These are phyloP conservation scores for Zaprionus obscuricornis DNA, from an alignment of 2,888 invertebrate genomes.

Conservation along the genomic window DNA sequence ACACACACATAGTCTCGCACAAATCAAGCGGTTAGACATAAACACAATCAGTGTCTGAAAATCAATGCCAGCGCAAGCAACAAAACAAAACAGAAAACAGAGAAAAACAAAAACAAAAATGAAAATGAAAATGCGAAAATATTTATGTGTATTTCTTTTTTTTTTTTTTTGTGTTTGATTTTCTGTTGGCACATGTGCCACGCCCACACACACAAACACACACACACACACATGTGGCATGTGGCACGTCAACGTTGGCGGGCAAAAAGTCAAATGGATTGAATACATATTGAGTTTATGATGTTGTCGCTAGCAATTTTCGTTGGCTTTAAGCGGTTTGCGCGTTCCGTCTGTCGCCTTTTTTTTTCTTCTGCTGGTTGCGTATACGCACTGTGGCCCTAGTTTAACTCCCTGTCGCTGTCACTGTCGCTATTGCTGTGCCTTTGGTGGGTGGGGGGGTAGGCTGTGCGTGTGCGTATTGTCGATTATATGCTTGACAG, in stretches of 20 bases:
- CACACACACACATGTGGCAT: conserved; percentile 45
- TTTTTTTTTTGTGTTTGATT: conserved; percentile 10
- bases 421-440: conserved; percentile 17
- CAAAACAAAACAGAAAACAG: background rate
- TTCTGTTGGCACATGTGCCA: conserved; percentile 26
- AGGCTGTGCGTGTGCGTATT: conserved; percentile 40
- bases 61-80: conserved; percentile 43
- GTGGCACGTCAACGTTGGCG: conserved; percentile 42
- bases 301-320: conserved; percentile 75
- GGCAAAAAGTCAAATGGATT: conserved; percentile 76
- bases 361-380: conserved; percentile 53
- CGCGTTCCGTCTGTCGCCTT: conserved; percentile 50
- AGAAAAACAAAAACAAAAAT: background rate
- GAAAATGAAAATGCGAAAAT: background rate
- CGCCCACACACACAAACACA: no score
- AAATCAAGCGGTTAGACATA: conserved; percentile 60
- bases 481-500: conserved; percentile 72
- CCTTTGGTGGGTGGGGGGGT: conserved; percentile 13
- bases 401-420: conserved; percentile 1
- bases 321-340: conserved; percentile 74
- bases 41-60: conserved; percentile 62
- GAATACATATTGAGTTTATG: conserved; percentile 71
- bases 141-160: conserved; percentile 13
- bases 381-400: conserved; percentile 66
- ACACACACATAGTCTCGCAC: conserved; percentile 23